Percentiles rank a stretch among this genome's conserved stretches.
Conservation (phyloP, 1,140 invertebrate genomes). For the Zaprionus ornatus region DNA sequence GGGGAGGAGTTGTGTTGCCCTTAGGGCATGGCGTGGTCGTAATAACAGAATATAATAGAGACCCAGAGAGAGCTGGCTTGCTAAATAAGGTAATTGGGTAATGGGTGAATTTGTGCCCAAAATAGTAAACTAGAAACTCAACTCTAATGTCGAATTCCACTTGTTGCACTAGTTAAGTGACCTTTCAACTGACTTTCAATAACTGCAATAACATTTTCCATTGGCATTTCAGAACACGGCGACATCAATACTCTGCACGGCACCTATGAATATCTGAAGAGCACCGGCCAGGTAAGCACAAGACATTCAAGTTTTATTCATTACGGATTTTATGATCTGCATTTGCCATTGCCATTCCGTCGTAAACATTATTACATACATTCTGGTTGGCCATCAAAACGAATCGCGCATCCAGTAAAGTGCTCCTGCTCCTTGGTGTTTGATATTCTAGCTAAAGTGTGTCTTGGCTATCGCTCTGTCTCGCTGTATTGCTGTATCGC, state of each 20-base stretch:
- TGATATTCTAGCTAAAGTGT: conserved; percentile 57
- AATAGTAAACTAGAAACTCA: background rate
- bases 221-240: conserved; percentile 68
- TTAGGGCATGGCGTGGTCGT: conserved; percentile 19
- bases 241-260: conserved; percentile 81
- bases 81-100: background rate
- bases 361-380: conserved; percentile 69
- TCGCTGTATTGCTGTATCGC: conserved; percentile 24
- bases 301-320: conserved; percentile 2
- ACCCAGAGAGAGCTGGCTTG: background rate
- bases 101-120: background rate
- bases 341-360: conserved; percentile 33
- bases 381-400: conserved; percentile 57
- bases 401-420: conserved; percentile 38
- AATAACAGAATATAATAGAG: background rate
- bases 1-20: conserved; percentile 12
- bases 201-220: background rate
- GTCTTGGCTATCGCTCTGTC: conserved; percentile 26
- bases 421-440: conserved; percentile 70
- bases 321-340: conserved; percentile 22
- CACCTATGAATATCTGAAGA: conserved; percentile 81
- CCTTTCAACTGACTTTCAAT: background rate
- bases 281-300: conserved; percentile 80
- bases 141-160: background rate
- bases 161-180: background rate